Evolutionary conservation across 2,113 vertebrate species (phyloP), one percentile per base, ranked within the genome.

Genomic region (Hemibagrus wyckioides): DNA sequence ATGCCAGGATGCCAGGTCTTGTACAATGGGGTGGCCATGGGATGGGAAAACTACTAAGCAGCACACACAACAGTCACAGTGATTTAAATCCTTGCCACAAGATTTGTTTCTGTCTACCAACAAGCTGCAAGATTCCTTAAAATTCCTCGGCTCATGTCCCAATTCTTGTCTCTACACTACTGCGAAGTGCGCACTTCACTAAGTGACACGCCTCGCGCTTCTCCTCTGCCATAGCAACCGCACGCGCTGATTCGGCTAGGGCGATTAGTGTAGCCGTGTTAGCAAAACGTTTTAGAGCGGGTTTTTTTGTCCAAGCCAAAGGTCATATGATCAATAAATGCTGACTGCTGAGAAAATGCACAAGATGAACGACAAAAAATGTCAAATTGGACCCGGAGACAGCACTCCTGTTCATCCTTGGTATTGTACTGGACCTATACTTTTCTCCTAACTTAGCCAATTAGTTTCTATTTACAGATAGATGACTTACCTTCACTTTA

Each of bases 401-500:
- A 83, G 44, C 14, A 52, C 52, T 19, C 54, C 83, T 75, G 52
- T 79, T 57, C 61, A 83, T 48, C 84, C 88, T 1, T 86, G 88
- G 88, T 86, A 80, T 56, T 83, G 83, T 30, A 67, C 6, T 36
- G 23, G 4, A 48, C 54, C 4, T 4, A 36, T 54, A 10, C 61
- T 52, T 50, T 33, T 39, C 61, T 57, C 33, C 44, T 41, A 15
- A 28, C 39, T 36, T 36, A 69, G 15, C 30, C 25, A n/a, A 13
- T n/a, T 17, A 59, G 57, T 59, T 25, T 59, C 57, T 59, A n/a
- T n/a, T n/a, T n/a, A n/a, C n/a, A n/a, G n/a, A n/a, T n/a, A n/a
- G n/a, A n/a, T n/a, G n/a, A n/a, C n/a, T n/a, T n/a, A n/a, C n/a
- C n/a, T n/a, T n/a, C n/a, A n/a, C n/a, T n/a, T n/a, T n/a, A n/a